Percentiles rank a stretch among this genome's conserved stretches.
Conservation (phyloP, 2,113 vertebrate species). For the Rhinoderma darwinii region DNA sequence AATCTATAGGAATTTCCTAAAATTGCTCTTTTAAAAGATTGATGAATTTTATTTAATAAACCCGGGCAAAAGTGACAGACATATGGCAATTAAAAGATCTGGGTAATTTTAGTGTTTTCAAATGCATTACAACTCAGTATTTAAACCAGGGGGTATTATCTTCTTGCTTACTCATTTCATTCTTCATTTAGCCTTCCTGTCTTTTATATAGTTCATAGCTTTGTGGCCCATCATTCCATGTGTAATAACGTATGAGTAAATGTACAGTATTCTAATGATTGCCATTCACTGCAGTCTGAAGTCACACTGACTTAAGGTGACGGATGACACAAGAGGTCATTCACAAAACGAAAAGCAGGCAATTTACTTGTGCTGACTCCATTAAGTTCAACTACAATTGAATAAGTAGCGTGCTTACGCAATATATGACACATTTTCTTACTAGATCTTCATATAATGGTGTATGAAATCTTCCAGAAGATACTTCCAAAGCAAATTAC, state of each 20-base stretch:
- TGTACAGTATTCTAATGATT: neutral
- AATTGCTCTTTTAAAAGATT: neutral
- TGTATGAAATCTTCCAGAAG: neutral
- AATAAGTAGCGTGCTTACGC: neutral
- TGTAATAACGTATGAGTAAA: constrained; percentile 5
- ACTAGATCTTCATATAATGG: neutral
- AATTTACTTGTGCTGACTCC: neutral
- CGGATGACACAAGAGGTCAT: constrained; percentile 16
- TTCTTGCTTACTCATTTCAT: constrained; percentile 19
- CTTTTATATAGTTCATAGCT: constrained; percentile 5
- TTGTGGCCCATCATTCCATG: neutral
- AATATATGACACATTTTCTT: neutral
- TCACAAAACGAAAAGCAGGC: neutral
- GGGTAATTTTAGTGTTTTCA: neutral
- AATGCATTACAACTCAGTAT: neutral
- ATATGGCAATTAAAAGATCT: neutral
- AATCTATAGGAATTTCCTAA: neutral
- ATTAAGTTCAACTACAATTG: constrained; percentile 10
- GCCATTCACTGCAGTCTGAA: neutral
- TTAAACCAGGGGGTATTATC: neutral
- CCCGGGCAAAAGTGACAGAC: neutral
- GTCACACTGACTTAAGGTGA: neutral
- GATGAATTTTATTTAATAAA: neutral
- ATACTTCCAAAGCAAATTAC: neutral
- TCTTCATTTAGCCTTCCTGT: neutral